Base-by-base conservation (phyloP, 2,888 invertebrate genomes). In the Malthinus flaveolus region DNA sequence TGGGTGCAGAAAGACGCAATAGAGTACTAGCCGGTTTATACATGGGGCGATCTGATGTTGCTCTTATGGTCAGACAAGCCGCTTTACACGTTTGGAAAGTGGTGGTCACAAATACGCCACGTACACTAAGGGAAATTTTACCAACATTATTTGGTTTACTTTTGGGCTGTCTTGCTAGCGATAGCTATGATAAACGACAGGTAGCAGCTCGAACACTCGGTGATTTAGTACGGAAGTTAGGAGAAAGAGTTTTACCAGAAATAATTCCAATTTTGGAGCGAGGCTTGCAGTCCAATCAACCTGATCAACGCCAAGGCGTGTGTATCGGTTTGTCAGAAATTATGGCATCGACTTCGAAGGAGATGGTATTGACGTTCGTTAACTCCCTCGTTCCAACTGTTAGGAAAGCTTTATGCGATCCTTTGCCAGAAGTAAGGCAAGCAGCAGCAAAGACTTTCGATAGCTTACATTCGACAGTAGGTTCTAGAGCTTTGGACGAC, bases 51-150 rank as follows among this genome's bases (percentile, higher is more conserved):
- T 96, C 96, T 49, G 98, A 99, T 75, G 96, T 97, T 0, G 95
- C 97, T 1, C 82, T 97, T 49, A 93, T 96, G 90, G 98, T 98
- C 15, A 86, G 98, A 0, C 98, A 98, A 81, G 94, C 97, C 0
- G 97, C 99, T 7, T 84, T 97, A 55, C 99, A 99, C 78, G 98
- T 99, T 0, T 99, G 99, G 99, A 99, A 99, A 83, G 94, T 98
- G 66, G 96, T 99, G 1, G 98, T 99, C 1, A 93, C 97, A 1
- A 98, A 99, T 77, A 99, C 98, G 0, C 98, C 98, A 0, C 87
- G 95, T 75, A 98, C 98, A 0, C 82, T 99, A 42, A 85, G 95
- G 61, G 98, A 98, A 84, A 97, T 99, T 71, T 82, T 99, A 65
- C 95, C 96, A 5, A 95, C 96, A 0, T 81, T 99, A 44, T 99